Evolutionary conservation across 2,113 vertebrate genomes (phyloP).

Genomic region (Tapirus terrestris): DNA sequence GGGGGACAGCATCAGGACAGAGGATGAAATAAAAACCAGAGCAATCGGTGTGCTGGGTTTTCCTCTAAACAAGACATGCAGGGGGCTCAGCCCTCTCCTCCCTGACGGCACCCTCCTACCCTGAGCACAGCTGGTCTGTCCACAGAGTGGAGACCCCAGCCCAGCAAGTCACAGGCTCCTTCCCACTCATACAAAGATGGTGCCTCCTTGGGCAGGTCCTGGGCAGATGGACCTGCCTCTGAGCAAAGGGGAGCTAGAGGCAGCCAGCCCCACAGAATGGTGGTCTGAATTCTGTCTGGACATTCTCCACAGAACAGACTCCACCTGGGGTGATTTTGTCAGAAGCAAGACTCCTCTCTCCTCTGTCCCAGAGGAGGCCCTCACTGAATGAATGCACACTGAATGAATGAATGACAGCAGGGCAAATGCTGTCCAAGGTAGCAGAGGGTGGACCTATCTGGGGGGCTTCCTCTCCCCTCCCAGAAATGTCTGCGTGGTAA

Average conservation of each 20-base stretch:
- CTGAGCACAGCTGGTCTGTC: not conserved
- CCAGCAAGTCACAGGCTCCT: not conserved
- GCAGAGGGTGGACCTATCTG: not conserved
- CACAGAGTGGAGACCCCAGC: not conserved
- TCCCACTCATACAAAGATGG: not conserved
- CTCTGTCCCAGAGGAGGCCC: not conserved
- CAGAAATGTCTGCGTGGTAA: not conserved
- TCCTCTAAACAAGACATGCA: not conserved
- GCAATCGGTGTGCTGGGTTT: not conserved
- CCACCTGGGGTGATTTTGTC: not conserved
- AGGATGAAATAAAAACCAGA: not conserved
- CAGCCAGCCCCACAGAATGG: not conserved
- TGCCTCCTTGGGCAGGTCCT: not conserved
- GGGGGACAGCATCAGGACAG: not conserved
- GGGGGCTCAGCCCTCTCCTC: not conserved
- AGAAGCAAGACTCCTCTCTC: not conserved
- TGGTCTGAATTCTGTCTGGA: not conserved
- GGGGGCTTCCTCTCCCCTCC: not conserved
- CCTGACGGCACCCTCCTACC: not conserved
- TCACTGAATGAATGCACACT: fast-evolving
- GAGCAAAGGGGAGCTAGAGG: not conserved
- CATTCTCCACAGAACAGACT: not conserved
- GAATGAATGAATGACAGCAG: not conserved
- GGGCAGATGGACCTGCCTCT: not conserved
- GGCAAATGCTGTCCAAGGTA: not conserved